A percentile compares a stretch with the other conserved stretches of the same genome.
phyloP scores from a whole-genome alignment of 2,797 vertebrate genomes.

The Chaenodraco wilsoni region DNA sequence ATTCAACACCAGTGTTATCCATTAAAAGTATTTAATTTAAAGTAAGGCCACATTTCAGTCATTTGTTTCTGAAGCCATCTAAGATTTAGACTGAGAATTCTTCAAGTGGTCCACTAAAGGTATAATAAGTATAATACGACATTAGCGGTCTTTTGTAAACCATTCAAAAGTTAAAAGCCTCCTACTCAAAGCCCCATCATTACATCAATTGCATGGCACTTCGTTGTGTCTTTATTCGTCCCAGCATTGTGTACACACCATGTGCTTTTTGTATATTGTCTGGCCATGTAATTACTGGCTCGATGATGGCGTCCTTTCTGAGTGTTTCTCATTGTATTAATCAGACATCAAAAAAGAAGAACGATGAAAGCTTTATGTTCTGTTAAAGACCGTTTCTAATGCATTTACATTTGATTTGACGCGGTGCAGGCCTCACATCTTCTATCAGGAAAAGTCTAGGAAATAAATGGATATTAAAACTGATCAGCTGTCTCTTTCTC shows the following conservation, averaged over 20 bases:
- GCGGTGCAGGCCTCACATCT: constrained; percentile 31
- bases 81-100: constrained; percentile 17
- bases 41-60: constrained; percentile 10
- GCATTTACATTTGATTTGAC: constrained; percentile 52
- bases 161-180: constrained; percentile 39
- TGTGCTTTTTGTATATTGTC: constrained; percentile 49
- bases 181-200: constrained; percentile 42
- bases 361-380: constrained; percentile 31
- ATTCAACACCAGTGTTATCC: neutral
- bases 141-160: constrained; percentile 14
- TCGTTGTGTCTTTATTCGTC: constrained; percentile 31
- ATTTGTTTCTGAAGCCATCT: constrained; percentile 44
- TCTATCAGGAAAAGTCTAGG: constrained; percentile 41
- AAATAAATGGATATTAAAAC: constrained; percentile 15
- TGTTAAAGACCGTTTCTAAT: constrained; percentile 45
- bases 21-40: constrained; percentile 27
- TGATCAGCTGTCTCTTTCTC: neutral
- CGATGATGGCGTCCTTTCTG: constrained; percentile 33
- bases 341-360: constrained; percentile 54
- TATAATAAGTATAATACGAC: constrained; percentile 30
- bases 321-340: constrained; percentile 40
- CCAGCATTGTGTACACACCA: constrained; percentile 34
- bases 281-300: constrained; percentile 48
- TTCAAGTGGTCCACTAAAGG: constrained; percentile 28
- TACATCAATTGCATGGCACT: constrained; percentile 21